Percentiles rank a stretch among this genome's conserved stretches.
phyloP scores from a whole-genome alignment of 2,797 vertebrate genomes.

The Hippoglossus hippoglossus region DNA sequence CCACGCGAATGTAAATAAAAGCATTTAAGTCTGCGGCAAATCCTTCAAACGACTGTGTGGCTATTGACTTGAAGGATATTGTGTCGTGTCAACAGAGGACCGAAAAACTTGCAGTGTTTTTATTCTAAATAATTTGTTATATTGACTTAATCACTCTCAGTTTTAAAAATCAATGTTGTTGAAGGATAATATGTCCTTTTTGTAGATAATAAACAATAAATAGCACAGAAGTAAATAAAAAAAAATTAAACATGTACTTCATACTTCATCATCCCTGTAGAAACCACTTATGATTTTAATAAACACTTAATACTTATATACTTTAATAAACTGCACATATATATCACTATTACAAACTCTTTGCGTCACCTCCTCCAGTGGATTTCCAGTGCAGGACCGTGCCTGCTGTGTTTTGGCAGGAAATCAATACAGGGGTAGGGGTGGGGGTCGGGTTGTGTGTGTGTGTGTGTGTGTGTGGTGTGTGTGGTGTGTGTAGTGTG shows the following conservation, averaged over 20 bases:
- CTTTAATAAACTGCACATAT: conserved; percentile 25
- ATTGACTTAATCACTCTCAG: conserved; percentile 14
- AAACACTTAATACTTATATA: conserved; percentile 18
- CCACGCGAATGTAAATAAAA: conserved; percentile 88
- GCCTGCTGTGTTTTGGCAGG: conserved; percentile 99
- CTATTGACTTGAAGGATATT: conserved; percentile 79
- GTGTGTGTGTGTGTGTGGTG: conserved; percentile 38
- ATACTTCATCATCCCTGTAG: not conserved
- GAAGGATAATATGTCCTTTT: not conserved
- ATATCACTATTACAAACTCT: conserved; percentile 41
- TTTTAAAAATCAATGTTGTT: not conserved
- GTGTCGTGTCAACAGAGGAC: conserved; percentile 39
- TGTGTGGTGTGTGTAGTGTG: conserved; percentile 39
- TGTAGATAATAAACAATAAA: not conserved
- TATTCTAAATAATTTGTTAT: conserved; percentile 43
- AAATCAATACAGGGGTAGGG: conserved; percentile 97
- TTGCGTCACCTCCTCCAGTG: conserved; percentile 38
- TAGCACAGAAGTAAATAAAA: not conserved
- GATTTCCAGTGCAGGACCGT: conserved; percentile 89
- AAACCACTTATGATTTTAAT: conserved; percentile 15
- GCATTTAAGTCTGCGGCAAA: conserved; percentile 84
- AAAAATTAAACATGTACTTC: not conserved
- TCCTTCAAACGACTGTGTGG: conserved; percentile 87
- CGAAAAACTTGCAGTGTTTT: conserved; percentile 5
- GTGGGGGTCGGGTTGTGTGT: too few species aligned